Percentiles rank a stretch among this genome's conserved stretches.
phyloP scores from a whole-genome alignment of 2,888 invertebrate genomes.

The Drosophila meridiana region DNA sequence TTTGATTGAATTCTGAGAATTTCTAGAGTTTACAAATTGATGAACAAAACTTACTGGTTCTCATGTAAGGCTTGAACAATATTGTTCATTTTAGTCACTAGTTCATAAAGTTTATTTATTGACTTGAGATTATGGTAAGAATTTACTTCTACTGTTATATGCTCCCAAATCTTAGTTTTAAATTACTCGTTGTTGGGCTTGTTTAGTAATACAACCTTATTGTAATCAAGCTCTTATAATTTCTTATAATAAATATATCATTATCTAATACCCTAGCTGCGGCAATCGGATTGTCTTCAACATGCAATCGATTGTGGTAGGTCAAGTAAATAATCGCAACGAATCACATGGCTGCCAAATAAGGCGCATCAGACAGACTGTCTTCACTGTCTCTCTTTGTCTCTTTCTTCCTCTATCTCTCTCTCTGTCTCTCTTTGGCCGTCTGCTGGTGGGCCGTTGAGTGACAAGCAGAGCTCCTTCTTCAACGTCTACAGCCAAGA shows the following conservation, averaged over 20 bases:
- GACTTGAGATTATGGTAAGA: not conserved
- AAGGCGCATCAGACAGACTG: constrained; percentile 13
- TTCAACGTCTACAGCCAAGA: constrained; percentile 23
- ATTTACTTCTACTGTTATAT: not conserved
- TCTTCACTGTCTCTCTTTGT: not conserved
- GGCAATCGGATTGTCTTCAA: constrained; percentile 25
- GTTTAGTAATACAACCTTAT: too few species aligned
- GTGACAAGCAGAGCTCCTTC: constrained; percentile 12
- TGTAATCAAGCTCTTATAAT: not conserved
- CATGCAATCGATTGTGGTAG: constrained; percentile 58
- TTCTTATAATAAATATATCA: not conserved
- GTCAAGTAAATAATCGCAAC: constrained; percentile 44
- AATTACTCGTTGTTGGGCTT: too few species aligned
- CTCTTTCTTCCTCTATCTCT: constrained; percentile 9
- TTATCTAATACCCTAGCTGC: not conserved
- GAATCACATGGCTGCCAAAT: constrained; percentile 29
- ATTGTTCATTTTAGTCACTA: too few species aligned
- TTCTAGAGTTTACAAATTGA: not conserved
- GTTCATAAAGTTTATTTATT: too few species aligned
- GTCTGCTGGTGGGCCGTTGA: constrained; percentile 43
- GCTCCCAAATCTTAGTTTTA: too few species aligned
- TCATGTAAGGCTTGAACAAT: not conserved
- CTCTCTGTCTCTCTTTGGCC: constrained; percentile 14
- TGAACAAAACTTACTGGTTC: not conserved
- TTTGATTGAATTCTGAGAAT: not conserved